phyloP scores from a whole-genome alignment of 2,797 vertebrate species.

The Sebastes jordani region DNA sequence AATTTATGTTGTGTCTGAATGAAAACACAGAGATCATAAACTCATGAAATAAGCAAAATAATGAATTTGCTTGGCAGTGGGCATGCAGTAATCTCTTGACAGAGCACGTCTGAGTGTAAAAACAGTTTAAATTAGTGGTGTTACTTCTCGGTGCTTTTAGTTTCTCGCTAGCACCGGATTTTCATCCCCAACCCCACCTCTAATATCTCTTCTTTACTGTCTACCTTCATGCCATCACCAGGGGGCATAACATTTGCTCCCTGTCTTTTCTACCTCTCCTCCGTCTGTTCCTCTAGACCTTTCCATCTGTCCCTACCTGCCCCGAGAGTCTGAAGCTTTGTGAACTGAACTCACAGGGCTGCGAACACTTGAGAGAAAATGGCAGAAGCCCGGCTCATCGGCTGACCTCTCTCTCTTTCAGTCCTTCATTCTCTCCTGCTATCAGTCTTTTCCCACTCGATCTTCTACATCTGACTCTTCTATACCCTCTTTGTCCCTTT shows the following conservation, averaged over 20 bases:
- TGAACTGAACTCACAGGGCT: constrained; percentile 17
- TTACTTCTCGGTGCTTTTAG: constrained; percentile 4
- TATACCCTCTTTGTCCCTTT: constrained; percentile 8
- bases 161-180: not conserved
- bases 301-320: constrained; percentile 59
- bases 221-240: constrained; percentile 49
- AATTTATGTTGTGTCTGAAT: constrained; percentile 47
- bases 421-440: not conserved
- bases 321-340: constrained; percentile 13
- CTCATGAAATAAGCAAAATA: constrained; percentile 35
- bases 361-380: constrained; percentile 23
- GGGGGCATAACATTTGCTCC: constrained; percentile 54
- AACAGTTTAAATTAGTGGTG: constrained; percentile 16
- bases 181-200: constrained; percentile 9
- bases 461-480: not conserved
- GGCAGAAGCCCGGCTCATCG: not conserved
- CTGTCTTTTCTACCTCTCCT: constrained; percentile 31
- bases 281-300: constrained; percentile 50
- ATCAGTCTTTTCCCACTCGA: not conserved
- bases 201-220: constrained; percentile 44
- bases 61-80: constrained; percentile 2
- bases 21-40: constrained; percentile 47
- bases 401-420: constrained; percentile 16
- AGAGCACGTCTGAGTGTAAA: constrained; percentile 2
- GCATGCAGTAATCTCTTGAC: not conserved